Percentiles rank a stretch among this genome's conserved stretches.
Conservation (phyloP, 1,140 invertebrate species). For the Oryzaephilus surinamensis region DNA sequence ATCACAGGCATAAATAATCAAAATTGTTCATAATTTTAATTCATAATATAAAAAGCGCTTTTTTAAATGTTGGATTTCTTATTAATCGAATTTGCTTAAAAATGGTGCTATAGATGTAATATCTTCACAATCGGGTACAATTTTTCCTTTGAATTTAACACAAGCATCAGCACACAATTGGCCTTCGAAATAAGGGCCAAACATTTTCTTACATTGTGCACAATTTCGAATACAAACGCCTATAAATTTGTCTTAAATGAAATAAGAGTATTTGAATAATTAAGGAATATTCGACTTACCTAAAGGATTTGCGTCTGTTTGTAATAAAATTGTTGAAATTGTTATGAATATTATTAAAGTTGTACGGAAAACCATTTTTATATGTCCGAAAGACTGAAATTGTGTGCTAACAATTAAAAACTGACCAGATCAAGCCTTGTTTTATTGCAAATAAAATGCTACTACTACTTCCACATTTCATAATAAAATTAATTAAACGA, state of each 20-base stretch:
- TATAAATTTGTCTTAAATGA: conserved; percentile 25
- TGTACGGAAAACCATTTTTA: conserved; percentile 5
- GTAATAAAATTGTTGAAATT: conserved; percentile 4
- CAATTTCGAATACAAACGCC: conserved; percentile 74
- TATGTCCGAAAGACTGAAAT: neutral
- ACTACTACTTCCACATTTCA: too few species aligned
- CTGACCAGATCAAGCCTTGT: conserved; percentile 1
- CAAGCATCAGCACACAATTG: conserved; percentile 71
- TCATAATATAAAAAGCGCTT: too few species aligned
- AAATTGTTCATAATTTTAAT: too few species aligned
- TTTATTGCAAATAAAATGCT: neutral
- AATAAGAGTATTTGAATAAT: conserved; percentile 1
- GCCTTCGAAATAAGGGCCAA: conserved; percentile 73
- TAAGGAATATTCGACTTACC: conserved; percentile 1
- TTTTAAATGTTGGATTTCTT: too few species aligned
- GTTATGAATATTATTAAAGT: conserved; percentile 4
- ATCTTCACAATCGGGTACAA: conserved; percentile 75
- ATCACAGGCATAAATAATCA: too few species aligned
- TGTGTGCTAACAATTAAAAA: neutral
- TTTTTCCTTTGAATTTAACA: conserved; percentile 67
- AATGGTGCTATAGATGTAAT: conserved; percentile 68
- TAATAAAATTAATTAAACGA: conserved; percentile 6
- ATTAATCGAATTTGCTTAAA: conserved; percentile 49
- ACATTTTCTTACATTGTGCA: conserved; percentile 78
- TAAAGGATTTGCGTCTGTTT: conserved; percentile 4